Percentiles rank a stretch among this genome's conserved stretches.
Conservation (phyloP, 2,797 vertebrate genomes). For the Parotocinclus haroldoi region DNA sequence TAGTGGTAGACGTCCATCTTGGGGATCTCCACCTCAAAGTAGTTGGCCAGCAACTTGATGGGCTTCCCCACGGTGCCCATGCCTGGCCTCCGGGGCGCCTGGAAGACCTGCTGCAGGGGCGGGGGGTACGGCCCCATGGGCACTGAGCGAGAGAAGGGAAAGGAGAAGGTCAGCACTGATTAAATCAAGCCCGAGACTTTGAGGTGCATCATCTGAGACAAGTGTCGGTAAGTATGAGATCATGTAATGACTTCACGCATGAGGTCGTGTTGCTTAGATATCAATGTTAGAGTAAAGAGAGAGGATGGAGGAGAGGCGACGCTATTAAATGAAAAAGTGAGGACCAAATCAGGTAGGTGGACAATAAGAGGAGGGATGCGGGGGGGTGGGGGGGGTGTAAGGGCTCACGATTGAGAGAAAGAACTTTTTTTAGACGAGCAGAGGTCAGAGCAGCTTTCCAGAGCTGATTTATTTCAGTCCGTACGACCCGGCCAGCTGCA, state of each 20-base stretch:
- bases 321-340: no score
- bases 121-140: constrained; percentile 85
- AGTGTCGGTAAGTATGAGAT: constrained; percentile 11
- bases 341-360: constrained; percentile 16
- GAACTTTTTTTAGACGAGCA: neutral
- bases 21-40: constrained; percentile 98
- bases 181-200: neutral
- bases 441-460: neutral
- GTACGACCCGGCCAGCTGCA: no score
- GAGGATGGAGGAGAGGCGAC: neutral
- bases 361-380: constrained; percentile 43
- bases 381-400: constrained; percentile 26
- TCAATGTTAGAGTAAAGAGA: neutral
- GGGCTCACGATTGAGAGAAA: constrained; percentile 26
- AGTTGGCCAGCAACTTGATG: constrained; percentile 98
- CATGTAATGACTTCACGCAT: neutral
- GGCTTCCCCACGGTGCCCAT: constrained; percentile 98
- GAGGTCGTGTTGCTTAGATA: neutral
- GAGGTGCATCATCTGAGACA: neutral
- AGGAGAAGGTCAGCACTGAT: neutral
- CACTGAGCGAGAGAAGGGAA: constrained; percentile 58
- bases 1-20: constrained; percentile 98
- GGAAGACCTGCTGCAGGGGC: constrained; percentile 97
- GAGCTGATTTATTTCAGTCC: neutral
- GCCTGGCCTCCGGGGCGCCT: constrained; percentile 92